Base-by-base conservation (phyloP, 2,113 vertebrate species). In the Gnathonemus echidnorhynchus region DNA sequence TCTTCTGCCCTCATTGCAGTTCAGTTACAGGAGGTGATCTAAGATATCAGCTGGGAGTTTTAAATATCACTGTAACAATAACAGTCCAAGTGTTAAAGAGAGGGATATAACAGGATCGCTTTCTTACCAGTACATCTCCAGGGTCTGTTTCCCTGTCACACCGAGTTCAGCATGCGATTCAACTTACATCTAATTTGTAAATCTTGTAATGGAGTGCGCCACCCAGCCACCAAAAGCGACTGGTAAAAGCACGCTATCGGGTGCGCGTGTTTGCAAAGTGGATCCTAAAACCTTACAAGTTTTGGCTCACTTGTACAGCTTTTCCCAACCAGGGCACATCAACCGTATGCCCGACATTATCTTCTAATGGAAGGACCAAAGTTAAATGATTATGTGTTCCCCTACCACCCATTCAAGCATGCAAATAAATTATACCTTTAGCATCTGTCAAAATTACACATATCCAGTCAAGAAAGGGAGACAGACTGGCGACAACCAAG, bases 21-120 rank as follows among this genome's bases (percentile, higher is more conserved):
- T 97, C 95, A 95, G 93, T 96, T 97, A 96, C 96, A 97, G 91
- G 93, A 92, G 95, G 94, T 92, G 95, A 96, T 96, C 96, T 96
- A 95, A 97, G 96, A 96, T 94, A 94, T 95, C 91, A 88, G 91
- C 88, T 92, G 92, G 96, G 94, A 95, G 94, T 97, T 95, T 95
- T 95, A 95, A 96, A 96, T 93, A 95, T 94, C 95, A 96, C 94
- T 95, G 95, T 96, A 95, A 94, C 74, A 94, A 95, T 93, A 97
- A 95, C 95, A 95, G 95, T 95, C 95, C 95, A 96, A 96, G 96
- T 95, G 96, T 96, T 96, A 92, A 95, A 96, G 94, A 97, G 94
- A 96, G 94, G 97, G 94, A 95, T 95, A 96, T 95, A 96, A 95
- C 92, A 92, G 94, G 94, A 97, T 96, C 95, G 94, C 95, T 97